phyloP scores from a whole-genome alignment of 1,140 invertebrate genomes.

The Zophobas atratus region DNA sequence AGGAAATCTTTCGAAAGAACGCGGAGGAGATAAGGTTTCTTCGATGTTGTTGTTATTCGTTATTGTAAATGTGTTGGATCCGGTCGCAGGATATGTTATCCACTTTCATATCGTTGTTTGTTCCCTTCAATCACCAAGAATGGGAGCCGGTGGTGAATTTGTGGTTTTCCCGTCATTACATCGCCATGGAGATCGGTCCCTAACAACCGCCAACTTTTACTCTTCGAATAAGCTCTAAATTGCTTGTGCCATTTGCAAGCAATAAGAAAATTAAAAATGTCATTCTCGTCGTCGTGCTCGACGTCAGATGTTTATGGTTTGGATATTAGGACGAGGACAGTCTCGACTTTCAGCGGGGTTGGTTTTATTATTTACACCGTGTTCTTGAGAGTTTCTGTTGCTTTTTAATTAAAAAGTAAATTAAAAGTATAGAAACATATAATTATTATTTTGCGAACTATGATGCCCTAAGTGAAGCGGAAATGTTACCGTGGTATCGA shows the following conservation, averaged over 20 bases:
- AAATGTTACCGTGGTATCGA: too few relatives aligned
- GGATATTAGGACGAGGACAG: constrained; percentile 27
- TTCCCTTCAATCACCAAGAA: constrained; percentile 7
- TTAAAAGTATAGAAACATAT: too few relatives aligned
- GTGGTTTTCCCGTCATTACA: constrained; percentile 37
- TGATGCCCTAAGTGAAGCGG: too few relatives aligned
- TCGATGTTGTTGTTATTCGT: constrained; percentile 5
- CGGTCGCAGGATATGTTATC: constrained; percentile 4
- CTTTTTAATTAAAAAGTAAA: too few relatives aligned
- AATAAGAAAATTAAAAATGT: constrained; percentile 49
- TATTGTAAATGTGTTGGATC: constrained; percentile 17
- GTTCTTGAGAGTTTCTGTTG: too few relatives aligned
- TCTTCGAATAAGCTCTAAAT: constrained; percentile 45
- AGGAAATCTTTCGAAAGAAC: background rate
- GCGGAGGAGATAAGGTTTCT: constrained; percentile 16
- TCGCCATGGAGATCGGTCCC: constrained; percentile 52
- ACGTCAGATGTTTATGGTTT: constrained; percentile 37
- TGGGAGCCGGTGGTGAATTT: constrained; percentile 30
- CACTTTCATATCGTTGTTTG: constrained; percentile 21
- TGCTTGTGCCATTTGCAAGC: constrained; percentile 44
- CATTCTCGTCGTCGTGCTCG: constrained; percentile 2
- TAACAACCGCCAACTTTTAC: constrained; percentile 51
- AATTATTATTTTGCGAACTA: too few relatives aligned
- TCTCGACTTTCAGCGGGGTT: constrained; percentile 15
- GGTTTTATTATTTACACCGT: background rate